Conservation (phyloP, 2,113 vertebrate species). For the Macaca fascicularis region T2T-MFA8v1.1 NC_088395.1:141146501-141147000, state of each 20-base stretch:
- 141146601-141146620: slow-evolving; percentile 18
- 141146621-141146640: not conserved
- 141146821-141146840: slow-evolving; percentile 28
- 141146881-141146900: slow-evolving; percentile 6
- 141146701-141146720: not conserved
- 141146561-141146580: not conserved
- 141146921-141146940: not conserved
- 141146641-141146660: not conserved
- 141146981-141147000: not conserved
- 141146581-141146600: not conserved
- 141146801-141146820: slow-evolving; percentile 24
- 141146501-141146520: not conserved
- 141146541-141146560: not conserved
- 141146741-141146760: not conserved
- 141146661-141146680: not conserved
- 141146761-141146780: not conserved
- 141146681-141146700: not conserved
- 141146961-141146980: not conserved
- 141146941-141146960: not conserved
- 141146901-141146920: slow-evolving; percentile 45
- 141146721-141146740: not conserved
- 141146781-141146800: slow-evolving; percentile 28
- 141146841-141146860: slow-evolving; percentile 23
- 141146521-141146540: not conserved
- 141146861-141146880: slow-evolving; percentile 36